A percentile compares a stretch with the other conserved stretches of the same genome.
phyloP scores from a whole-genome alignment of 2,888 invertebrate genomes.

The Portevinia maculata region DNA sequence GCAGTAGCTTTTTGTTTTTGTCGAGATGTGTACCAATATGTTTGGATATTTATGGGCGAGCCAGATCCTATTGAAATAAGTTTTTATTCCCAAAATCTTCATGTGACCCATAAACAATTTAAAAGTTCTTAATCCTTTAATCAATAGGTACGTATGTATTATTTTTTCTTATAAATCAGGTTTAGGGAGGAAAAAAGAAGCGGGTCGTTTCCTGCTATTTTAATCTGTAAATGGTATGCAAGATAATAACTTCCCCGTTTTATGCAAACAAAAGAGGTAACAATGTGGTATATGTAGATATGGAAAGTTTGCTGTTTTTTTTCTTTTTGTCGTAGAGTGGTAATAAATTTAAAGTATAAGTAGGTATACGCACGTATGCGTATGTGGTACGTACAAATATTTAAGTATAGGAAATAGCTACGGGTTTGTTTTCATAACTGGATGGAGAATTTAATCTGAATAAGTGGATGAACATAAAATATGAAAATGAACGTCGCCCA shows the following conservation, averaged over 20 bases:
- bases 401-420: too few relatives aligned
- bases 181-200: neutral
- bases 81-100: neutral
- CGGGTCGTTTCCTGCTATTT: neutral
- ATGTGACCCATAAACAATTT: constrained; percentile 7
- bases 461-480: neutral
- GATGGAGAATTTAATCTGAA: neutral
- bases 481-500: neutral
- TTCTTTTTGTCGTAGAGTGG: neutral
- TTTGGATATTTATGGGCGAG: too few relatives aligned
- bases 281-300: neutral
- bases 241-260: constrained; percentile 1
- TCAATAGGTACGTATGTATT: neutral
- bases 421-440: neutral
- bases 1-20: neutral
- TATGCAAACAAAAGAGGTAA: constrained; percentile 2
- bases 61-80: neutral
- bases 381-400: neutral
- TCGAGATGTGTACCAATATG: too few relatives aligned
- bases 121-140: neutral
- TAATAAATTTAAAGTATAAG: constrained; percentile 16
- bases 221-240: constrained; percentile 24
- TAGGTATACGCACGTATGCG: neutral
- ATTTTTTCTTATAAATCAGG: constrained; percentile 1
- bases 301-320: constrained; percentile 1